Conservation (phyloP, 2,113 vertebrate genomes). For the Leiothrix lutea region DNA sequence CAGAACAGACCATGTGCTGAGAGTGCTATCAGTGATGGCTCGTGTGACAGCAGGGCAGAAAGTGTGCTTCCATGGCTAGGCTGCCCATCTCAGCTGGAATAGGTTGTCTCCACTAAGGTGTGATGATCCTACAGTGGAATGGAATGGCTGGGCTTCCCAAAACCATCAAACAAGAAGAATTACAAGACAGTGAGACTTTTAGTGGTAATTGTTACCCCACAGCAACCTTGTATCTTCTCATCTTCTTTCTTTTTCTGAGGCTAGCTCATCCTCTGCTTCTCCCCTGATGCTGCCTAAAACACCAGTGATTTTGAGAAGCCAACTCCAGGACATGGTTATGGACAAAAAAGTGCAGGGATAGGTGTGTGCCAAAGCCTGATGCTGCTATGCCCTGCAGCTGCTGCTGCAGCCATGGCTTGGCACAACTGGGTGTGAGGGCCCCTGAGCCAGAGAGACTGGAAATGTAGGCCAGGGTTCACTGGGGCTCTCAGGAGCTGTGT, state of each 20-base stretch:
- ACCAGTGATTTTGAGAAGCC: not conserved
- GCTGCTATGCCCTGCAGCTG: not conserved
- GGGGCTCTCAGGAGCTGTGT: not conserved
- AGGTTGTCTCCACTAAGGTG: not conserved
- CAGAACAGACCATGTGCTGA: not conserved
- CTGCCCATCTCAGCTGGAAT: not conserved
- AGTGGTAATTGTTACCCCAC: not conserved
- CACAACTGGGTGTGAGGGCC: not conserved
- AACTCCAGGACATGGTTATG: rapidly evolving
- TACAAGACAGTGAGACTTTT: not conserved
- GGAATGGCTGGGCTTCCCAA: not conserved
- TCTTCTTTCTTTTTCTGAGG: not conserved
- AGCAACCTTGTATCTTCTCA: rapidly evolving
- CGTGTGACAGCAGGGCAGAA: not conserved
- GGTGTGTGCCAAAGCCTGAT: not conserved
- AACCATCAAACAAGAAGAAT: not conserved
- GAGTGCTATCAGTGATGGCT: rapidly evolving
- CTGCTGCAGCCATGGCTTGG: not conserved
- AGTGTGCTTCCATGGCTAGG: not conserved
- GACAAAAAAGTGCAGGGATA: not conserved
- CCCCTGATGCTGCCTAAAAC: not conserved
- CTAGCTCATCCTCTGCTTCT: not conserved
- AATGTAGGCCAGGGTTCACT: not conserved
- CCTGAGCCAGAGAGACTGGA: not conserved
- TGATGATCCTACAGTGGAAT: not conserved